Evolutionary conservation across 2,113 vertebrate genomes (phyloP), one percentile per base, ranked within the genome.

Genomic region (Leptobrachium ailaonicum): DNA sequence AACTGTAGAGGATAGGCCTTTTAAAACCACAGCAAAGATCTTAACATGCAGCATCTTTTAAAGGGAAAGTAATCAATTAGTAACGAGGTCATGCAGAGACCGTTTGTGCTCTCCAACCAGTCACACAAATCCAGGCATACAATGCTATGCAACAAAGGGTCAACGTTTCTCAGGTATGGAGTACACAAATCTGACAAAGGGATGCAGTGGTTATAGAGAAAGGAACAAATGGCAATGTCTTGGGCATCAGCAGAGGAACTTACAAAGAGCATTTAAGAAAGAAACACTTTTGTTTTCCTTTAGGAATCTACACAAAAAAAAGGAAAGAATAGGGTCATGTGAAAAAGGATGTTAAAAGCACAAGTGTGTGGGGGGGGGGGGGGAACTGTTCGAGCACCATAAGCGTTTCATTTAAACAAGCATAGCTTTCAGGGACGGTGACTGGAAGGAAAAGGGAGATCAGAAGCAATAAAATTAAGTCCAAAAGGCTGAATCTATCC

Each of bases 201-300:
- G 60, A 68, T 80, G 71, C 77, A 80, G 41, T 4, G n/a, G 71
- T 80, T 74, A 80, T 13, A 47, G 68, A 9, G n/a, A 71, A 50
- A 71, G n/a, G 45, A 43, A 71, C 56, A 43, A 32, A 73, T 54
- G 63, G 53, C 63, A 13, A n/a, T 40, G 45, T 58, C 14, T 20
- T 66, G 71, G 41, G 78, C 63, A 91, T 86, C 91, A 88, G 73
- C 64, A 83, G 12, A 13, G 87, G 87, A 89, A 97, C 96, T 97
- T 97, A 98, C 96, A 97, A 96, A 95, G 93, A 93, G 95, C 91
- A 94, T 92, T 92, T 94, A 95, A 92, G 93, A 92, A 96, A 96
- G 89, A 92, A 94, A 95, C 92, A 92, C 90, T 90, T 93, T 90
- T 85, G 86, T 90, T 94, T 93, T 92, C 94, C 94, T 95, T 97